Evolutionary conservation across 2,888 invertebrate genomes (phyloP), one percentile per base, ranked within the genome.

Genomic region (Acleris literana): DNA sequence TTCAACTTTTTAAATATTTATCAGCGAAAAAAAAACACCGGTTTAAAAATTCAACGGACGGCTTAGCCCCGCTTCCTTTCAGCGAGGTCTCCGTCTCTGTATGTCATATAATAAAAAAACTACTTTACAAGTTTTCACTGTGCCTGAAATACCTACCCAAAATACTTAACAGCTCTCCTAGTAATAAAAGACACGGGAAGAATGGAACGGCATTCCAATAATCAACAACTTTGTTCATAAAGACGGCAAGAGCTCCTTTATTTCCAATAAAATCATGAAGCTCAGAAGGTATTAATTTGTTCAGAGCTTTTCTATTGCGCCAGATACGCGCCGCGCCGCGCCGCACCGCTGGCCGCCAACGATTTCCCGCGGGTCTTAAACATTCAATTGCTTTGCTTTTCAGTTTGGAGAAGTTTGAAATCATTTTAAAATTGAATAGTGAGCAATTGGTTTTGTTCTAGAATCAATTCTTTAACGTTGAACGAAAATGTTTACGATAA

Each of bases 291-390:
- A 57, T 25, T 57, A 57, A 57, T 57, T 46, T 57, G 46, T 11
- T 57, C 46, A 48, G 29, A 17, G 20, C 17, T 16, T n/a, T 20
- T 16, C 33, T 33, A 33, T 33, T 29, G 29, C 29, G 29, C 29
- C 3, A 7, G 2, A 2, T 2, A 9, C 33, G 33, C 9, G 18
- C 48, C 33, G 2, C 9, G 9, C 33, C 33, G 33, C 9, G 18
- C 48, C 33, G 39, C 20, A 18, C 43, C 44, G 5, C 44, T 16
- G 49, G 18, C 43, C 54, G 44, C 39, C 39, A 9, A 33, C 17
- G 55, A 65, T 65, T 65, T 65, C 65, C 65, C 65, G 51, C 7
- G 65, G 55, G 65, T 25, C 33, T 33, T 39, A 44, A 61, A 61
- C 51, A 49, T 49, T 63, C 43, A 43, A 55, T 57, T 43, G 17